phyloP scores from a whole-genome alignment of 1,140 invertebrate genomes.

The Pseudoatta argentina region DNA sequence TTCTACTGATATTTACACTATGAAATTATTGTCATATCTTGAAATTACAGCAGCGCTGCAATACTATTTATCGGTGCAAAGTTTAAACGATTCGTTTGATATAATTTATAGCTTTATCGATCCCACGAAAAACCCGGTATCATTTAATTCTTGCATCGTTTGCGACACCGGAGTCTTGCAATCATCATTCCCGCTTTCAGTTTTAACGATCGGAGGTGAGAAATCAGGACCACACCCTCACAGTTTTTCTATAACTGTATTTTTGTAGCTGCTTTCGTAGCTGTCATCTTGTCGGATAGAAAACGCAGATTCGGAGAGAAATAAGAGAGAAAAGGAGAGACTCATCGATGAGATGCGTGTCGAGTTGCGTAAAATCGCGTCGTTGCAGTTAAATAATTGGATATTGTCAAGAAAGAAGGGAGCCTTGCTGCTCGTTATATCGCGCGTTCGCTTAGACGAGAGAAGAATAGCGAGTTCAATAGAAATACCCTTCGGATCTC shows the following conservation, averaged over 20 bases:
- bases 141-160: conserved; percentile 28
- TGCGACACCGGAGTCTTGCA: conserved; percentile 26
- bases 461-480: conserved; percentile 48
- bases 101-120: conserved; percentile 48
- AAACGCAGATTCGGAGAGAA: neutral
- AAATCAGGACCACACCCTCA: conserved; percentile 13
- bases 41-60: neutral
- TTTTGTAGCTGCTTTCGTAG: conserved; percentile 41
- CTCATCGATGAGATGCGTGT: conserved; percentile 13
- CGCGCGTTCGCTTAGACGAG: conserved; percentile 8
- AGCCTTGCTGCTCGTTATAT: conserved; percentile 24
- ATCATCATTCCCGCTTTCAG: conserved; percentile 43
- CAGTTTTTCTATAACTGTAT: neutral
- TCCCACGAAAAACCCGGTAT: conserved; percentile 19
- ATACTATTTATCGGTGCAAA: neutral
- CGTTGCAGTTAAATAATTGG: conserved; percentile 55
- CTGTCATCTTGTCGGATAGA: neutral
- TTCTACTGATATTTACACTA: neutral
- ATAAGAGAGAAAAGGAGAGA: neutral
- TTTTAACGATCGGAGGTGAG: conserved; percentile 59
- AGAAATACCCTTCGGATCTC: conserved; percentile 38
- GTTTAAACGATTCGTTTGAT: conserved; percentile 1
- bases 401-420: conserved; percentile 31
- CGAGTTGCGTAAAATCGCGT: conserved; percentile 37
- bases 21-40: neutral